Conservation (phyloP, 2,113 vertebrate genomes). For the Oxyura jamaicensis region DNA sequence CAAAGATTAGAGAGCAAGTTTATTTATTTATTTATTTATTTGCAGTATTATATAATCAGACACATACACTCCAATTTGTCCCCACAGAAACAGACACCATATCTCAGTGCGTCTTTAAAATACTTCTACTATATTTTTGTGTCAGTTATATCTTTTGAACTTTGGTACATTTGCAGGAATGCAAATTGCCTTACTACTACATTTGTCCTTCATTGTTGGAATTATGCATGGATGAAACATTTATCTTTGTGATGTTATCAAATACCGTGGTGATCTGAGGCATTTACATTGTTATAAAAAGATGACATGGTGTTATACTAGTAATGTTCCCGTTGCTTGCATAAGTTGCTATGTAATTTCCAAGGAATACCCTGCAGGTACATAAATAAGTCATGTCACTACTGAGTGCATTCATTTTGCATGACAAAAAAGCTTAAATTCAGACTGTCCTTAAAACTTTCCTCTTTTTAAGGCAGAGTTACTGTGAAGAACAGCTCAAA, state of each 20-base stretch:
- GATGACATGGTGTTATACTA: conserved; percentile 57
- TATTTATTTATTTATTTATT: fast-evolving
- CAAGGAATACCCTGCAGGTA: conserved; percentile 56
- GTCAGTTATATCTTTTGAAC: background rate
- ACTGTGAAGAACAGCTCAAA: background rate
- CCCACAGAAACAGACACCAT: background rate
- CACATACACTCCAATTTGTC: background rate
- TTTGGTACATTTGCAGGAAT: background rate
- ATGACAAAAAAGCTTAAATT: conserved; percentile 49
- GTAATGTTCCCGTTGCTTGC: conserved; percentile 50
- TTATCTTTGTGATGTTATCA: conserved; percentile 65
- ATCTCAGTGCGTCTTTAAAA: background rate
- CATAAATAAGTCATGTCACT: conserved; percentile 55
- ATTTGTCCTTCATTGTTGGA: conserved; percentile 4
- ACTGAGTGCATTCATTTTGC: conserved; percentile 41
- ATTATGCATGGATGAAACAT: conserved; percentile 23
- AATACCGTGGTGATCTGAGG: conserved; percentile 41
- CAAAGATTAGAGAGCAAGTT: background rate
- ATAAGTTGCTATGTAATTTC: conserved; percentile 52
- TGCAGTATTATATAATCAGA: background rate
- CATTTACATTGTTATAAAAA: conserved; percentile 52
- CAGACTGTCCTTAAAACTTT: conserved; percentile 11
- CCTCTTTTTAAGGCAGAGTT: background rate
- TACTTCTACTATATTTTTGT: background rate
- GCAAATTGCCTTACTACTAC: background rate